phyloP scores from a whole-genome alignment of 2,113 vertebrate species.

The Laterallus jamaicensis region DNA sequence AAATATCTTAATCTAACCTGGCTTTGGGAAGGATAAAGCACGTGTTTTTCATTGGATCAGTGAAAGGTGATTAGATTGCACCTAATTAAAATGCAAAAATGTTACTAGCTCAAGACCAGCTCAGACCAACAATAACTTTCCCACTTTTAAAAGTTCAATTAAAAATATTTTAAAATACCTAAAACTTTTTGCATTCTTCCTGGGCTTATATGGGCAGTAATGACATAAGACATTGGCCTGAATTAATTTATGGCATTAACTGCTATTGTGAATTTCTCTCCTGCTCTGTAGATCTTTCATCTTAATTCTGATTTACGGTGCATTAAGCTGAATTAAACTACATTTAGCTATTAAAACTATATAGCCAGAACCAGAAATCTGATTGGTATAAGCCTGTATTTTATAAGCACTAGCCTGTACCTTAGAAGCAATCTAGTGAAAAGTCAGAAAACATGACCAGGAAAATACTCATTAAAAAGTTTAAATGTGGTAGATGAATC shows the following conservation, averaged over 20 bases:
- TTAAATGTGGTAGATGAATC: background rate
- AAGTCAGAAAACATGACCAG: background rate
- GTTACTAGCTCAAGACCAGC: constrained; percentile 6
- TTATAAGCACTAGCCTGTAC: background rate
- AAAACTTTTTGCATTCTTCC: background rate
- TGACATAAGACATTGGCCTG: background rate
- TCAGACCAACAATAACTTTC: constrained; percentile 1
- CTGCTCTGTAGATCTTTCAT: background rate
- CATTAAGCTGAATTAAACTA: background rate
- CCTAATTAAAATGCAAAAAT: constrained; percentile 61
- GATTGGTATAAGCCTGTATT: background rate
- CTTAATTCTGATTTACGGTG: background rate
- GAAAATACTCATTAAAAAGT: background rate
- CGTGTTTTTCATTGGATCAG: background rate
- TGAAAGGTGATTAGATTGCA: constrained; percentile 58
- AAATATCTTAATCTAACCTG: background rate
- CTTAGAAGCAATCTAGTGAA: background rate
- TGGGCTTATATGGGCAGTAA: background rate
- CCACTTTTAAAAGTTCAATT: constrained; percentile 1
- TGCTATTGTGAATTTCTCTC: background rate
- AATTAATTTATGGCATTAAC: constrained; percentile 2
- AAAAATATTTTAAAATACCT: constrained; percentile 21
- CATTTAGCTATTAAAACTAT: background rate
- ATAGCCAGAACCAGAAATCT: background rate
- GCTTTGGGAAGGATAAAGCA: constrained; percentile 6